These are phyloP conservation scores for Pyrochroa serraticornis DNA, from an alignment of 2,888 invertebrate species.

Conservation along the genomic window DNA sequence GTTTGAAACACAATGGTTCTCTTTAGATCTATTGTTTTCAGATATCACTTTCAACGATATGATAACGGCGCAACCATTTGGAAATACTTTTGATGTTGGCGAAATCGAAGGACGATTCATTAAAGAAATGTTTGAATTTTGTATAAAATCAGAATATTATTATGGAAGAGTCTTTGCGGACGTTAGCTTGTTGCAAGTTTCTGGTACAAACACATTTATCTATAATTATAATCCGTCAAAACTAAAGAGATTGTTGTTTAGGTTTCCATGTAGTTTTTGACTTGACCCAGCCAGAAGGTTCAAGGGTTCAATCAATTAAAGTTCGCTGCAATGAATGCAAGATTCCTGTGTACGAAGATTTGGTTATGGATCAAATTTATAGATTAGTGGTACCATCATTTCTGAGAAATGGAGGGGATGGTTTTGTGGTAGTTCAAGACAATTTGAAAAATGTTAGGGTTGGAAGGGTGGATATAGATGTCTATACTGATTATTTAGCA, in stretches of 20 bases:
- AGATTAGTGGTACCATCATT: slow-evolving; percentile 67
- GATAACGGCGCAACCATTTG: slow-evolving; percentile 75
- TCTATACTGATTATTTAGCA: slow-evolving; percentile 61
- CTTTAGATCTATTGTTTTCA: slow-evolving; percentile 50
- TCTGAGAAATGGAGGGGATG: slow-evolving; percentile 73
- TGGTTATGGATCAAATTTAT: slow-evolving; percentile 65
- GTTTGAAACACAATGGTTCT: slow-evolving; percentile 63
- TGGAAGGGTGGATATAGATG: slow-evolving; percentile 63
- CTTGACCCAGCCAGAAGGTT: slow-evolving; percentile 63
- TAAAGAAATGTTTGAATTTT: slow-evolving; percentile 66
- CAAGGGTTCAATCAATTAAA: slow-evolving; percentile 63
- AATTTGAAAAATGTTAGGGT: slow-evolving; percentile 60
- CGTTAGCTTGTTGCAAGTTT: slow-evolving; percentile 65
- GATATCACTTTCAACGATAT: slow-evolving; percentile 75
- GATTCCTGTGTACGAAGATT: slow-evolving; percentile 67
- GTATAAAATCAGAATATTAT: slow-evolving; percentile 57
- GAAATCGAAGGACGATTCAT: slow-evolving; percentile 72
- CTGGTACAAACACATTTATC: slow-evolving; percentile 56
- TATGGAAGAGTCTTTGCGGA: slow-evolving; percentile 56
- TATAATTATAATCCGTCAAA: neutral
- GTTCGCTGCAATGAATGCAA: slow-evolving; percentile 69
- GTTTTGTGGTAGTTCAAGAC: slow-evolving; percentile 62
- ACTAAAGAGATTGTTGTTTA: slow-evolving; percentile 39
- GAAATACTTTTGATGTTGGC: slow-evolving; percentile 74
- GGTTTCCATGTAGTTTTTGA: slow-evolving; percentile 70